phyloP scores from a whole-genome alignment of 1,140 invertebrate genomes.

The Drosophila ambigua region DNA sequence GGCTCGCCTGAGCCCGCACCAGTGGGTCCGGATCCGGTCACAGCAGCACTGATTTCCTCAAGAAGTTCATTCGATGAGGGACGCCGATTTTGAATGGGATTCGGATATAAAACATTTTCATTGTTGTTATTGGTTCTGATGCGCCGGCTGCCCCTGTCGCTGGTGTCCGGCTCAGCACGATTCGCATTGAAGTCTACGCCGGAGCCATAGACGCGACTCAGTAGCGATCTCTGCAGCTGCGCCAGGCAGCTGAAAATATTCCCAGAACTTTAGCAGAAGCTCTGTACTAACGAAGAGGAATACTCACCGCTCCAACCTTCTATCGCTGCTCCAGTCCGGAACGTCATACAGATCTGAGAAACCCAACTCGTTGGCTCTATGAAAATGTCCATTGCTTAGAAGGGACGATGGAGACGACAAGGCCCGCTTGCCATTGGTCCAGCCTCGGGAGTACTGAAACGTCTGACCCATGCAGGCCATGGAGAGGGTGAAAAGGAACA shows the following conservation, averaged over 20 bases:
- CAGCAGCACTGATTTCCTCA: constrained; percentile 61
- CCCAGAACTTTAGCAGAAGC: not conserved
- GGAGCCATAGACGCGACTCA: constrained; percentile 46
- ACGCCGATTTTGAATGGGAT: constrained; percentile 44
- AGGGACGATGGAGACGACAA: constrained; percentile 50
- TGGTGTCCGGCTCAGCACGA: constrained; percentile 38
- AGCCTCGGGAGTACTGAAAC: constrained; percentile 90
- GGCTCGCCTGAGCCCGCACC: constrained; percentile 48
- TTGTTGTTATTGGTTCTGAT: constrained; percentile 26
- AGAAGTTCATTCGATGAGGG: constrained; percentile 76
- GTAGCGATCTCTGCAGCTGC: constrained; percentile 83
- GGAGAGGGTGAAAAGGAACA: constrained; percentile 69
- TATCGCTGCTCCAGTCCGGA: constrained; percentile 49
- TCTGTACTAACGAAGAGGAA: not conserved
- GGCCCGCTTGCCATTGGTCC: constrained; percentile 89
- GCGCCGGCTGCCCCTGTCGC: constrained; percentile 20
- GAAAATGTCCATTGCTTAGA: constrained; percentile 45
- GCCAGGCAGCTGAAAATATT: constrained; percentile 80
- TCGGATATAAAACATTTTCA: constrained; percentile 48
- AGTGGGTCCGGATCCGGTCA: constrained; percentile 13
- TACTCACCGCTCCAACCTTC: constrained; percentile 70
- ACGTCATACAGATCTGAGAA: constrained; percentile 65
- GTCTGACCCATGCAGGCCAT: constrained; percentile 85
- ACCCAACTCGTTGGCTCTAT: constrained; percentile 47
- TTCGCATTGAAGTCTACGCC: constrained; percentile 41